Percentiles rank a stretch among this genome's conserved stretches.
phyloP scores from a whole-genome alignment of 2,888 invertebrate genomes.

The Drosophila mimetica region DNA sequence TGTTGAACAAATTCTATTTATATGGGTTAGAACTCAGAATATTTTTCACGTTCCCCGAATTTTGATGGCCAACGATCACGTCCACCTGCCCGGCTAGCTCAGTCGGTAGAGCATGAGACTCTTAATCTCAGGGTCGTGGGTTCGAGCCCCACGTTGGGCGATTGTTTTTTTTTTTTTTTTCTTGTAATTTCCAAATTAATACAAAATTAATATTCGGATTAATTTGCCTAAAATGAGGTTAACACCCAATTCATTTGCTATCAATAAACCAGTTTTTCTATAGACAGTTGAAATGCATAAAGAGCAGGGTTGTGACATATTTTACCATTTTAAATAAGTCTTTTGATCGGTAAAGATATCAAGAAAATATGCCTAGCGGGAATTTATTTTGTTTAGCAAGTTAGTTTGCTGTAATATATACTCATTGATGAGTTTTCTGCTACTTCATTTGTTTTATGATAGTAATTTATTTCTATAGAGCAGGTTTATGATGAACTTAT shows the following conservation, averaged over 20 bases:
- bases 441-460: no score
- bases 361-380: not conserved
- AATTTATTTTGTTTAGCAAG: not conserved
- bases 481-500: not conserved
- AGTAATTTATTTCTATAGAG: not conserved
- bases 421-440: no score
- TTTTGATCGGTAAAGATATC: no score
- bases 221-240: slow-evolving; percentile 1
- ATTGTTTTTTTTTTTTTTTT: not conserved
- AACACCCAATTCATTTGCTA: slow-evolving; percentile 2
- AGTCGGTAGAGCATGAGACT: slow-evolving; percentile 85
- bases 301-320: not conserved
- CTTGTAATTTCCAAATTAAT: not conserved
- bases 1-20: no score
- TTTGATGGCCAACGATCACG: not conserved
- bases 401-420: no score
- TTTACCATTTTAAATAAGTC: not conserved
- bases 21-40: no score
- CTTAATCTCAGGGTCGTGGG: slow-evolving; percentile 85
- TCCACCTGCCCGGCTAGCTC: slow-evolving; percentile 83
- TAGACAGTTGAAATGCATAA: not conserved
- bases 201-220: not conserved
- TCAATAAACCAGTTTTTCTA: not conserved
- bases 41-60: not conserved
- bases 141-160: slow-evolving; percentile 85